Conservation (phyloP, 2,113 vertebrate genomes). For the Dipodomys spectabilis region DNA sequence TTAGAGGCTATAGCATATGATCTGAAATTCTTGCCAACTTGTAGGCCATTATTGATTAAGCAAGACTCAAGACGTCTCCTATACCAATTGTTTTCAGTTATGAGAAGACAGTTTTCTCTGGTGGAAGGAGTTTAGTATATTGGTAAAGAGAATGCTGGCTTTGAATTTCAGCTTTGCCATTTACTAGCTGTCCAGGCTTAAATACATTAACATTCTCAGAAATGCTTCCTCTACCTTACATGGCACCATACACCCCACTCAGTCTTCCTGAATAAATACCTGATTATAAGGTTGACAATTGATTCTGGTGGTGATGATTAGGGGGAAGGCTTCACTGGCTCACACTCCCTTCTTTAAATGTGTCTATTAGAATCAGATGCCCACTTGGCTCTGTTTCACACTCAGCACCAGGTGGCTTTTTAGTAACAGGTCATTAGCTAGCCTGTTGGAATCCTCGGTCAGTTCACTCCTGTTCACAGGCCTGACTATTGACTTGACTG, state of each 20-base stretch:
- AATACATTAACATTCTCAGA: slow-evolving; percentile 7
- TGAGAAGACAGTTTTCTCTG: not conserved
- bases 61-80: not conserved
- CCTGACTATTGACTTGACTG: not conserved
- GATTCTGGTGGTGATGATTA: slow-evolving; percentile 7
- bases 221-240: not conserved
- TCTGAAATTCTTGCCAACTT: not conserved
- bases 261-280: not conserved
- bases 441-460: not conserved
- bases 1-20: not conserved
- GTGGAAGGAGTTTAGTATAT: not conserved
- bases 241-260: too few species aligned
- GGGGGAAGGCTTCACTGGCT: not conserved
- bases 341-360: not conserved
- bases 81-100: not conserved
- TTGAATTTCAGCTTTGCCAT: not conserved
- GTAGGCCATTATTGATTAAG: not conserved
- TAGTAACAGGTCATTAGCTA: not conserved
- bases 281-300: not conserved
- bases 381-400: not conserved
- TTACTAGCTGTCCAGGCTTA: not conserved
- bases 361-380: slow-evolving; percentile 3
- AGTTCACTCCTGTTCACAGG: not conserved
- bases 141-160: not conserved
- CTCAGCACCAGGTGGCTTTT: slow-evolving; percentile 10